phyloP scores from a whole-genome alignment of 2,113 vertebrate genomes.

The Camelus bactrianus region DNA sequence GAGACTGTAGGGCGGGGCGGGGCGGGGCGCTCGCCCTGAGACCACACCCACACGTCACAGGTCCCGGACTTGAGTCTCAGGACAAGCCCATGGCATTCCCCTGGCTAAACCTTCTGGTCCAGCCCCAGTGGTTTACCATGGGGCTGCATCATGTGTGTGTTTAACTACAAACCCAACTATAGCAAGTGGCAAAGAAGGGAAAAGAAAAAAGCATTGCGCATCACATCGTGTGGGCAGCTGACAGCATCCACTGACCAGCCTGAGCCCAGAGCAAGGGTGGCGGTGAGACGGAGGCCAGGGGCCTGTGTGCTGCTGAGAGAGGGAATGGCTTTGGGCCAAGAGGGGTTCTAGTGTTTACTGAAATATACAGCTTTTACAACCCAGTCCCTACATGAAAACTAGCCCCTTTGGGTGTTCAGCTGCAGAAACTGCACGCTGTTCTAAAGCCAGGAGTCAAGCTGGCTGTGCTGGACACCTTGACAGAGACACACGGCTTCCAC shows the following conservation, averaged over 20 bases:
- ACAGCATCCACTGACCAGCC: neutral
- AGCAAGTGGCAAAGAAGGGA: neutral
- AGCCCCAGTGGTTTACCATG: neutral
- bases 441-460: neutral
- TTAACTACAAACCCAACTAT: neutral
- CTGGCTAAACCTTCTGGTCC: neutral
- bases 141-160: neutral
- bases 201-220: too few species aligned
- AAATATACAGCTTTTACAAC: neutral
- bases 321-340: neutral
- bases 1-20: too few species aligned
- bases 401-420: neutral
- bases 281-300: neutral
- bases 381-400: neutral
- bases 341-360: neutral
- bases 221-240: neutral
- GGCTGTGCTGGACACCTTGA: neutral
- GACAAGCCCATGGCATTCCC: neutral
- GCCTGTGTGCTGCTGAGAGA: neutral
- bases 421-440: neutral
- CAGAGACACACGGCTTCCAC: neutral
- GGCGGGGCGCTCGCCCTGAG: neutral
- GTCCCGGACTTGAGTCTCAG: neutral
- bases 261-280: neutral
- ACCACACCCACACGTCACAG: fast-evolving